Evolutionary conservation across 64 coral and sea anemone species (phyloP).

Genomic region (Catalaphyllia jardinei): DNA sequence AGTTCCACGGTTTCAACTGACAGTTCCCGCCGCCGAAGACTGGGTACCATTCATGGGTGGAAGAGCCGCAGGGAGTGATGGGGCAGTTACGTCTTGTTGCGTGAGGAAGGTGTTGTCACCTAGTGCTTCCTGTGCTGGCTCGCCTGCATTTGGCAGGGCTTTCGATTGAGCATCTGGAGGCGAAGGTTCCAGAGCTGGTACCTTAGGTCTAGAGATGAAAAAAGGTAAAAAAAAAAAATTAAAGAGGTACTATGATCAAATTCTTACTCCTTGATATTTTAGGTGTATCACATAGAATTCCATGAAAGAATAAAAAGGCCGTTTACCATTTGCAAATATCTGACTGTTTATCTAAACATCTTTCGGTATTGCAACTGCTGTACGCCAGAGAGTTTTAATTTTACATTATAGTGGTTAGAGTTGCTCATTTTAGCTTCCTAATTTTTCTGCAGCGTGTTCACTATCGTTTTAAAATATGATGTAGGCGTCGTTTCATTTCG

Average conservation of each 20-base stretch:
- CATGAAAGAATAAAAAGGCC: no score
- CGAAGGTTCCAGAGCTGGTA: not conserved
- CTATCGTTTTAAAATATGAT: not conserved
- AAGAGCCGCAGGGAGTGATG: conserved; percentile 38
- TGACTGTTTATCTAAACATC: no score
- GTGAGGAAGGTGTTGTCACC: conserved; percentile 28
- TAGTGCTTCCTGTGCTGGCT: not conserved
- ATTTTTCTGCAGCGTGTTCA: no score
- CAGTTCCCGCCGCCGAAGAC: not conserved
- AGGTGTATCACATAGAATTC: no score
- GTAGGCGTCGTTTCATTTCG: no score
- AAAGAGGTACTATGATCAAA: no score
- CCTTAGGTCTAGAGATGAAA: not conserved
- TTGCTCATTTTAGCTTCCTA: no score
- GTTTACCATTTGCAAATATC: no score
- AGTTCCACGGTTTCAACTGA: not conserved
- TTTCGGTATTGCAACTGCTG: no score
- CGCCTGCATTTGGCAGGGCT: not conserved
- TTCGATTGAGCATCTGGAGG: conserved; percentile 21
- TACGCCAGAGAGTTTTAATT: no score
- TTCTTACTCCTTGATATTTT: no score
- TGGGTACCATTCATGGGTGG: conserved; percentile 19
- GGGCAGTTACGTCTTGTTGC: conserved; percentile 6
- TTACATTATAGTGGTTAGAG: no score
- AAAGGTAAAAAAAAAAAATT: not conserved